Conservation (phyloP, 2,113 vertebrate genomes). For the Brachypodius melanocephalos region DNA sequence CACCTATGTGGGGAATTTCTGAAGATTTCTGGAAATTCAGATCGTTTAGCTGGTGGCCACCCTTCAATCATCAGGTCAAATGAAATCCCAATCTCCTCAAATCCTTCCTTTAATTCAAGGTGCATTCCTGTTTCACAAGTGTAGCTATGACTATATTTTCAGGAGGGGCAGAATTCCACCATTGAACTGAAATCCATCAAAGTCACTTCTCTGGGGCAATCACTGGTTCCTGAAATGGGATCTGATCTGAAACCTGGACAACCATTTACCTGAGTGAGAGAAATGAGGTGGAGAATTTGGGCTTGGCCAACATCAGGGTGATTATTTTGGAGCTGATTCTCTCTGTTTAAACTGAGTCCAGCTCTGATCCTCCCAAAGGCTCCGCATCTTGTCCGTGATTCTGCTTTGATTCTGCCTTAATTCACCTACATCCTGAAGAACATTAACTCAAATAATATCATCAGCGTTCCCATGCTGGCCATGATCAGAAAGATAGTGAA, state of each 20-base stretch:
- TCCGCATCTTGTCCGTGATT: neutral
- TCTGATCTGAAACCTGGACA: neutral
- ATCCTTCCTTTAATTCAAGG: neutral
- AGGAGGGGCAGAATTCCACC: neutral
- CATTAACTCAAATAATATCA: neutral
- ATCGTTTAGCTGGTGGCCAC: neutral
- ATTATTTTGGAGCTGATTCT: neutral
- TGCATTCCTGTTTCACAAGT: neutral
- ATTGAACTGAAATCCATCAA: neutral
- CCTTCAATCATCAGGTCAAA: neutral
- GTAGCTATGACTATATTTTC: neutral
- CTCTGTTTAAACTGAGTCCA: neutral
- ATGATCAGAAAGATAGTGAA: neutral
- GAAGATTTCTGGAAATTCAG: neutral
- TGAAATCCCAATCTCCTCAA: neutral
- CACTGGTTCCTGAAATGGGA: neutral
- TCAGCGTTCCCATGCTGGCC: neutral
- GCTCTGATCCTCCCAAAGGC: neutral
- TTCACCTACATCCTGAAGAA: neutral
- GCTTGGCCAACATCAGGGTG: neutral
- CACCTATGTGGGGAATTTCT: rapidly evolving
- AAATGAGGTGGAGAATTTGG: neutral
- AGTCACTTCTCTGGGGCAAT: neutral
- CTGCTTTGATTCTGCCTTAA: neutral
- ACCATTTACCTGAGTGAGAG: neutral